Percentiles rank a stretch among this genome's conserved stretches.
Conservation (phyloP, 2,797 vertebrate species). For the Lates japonicus region DNA sequence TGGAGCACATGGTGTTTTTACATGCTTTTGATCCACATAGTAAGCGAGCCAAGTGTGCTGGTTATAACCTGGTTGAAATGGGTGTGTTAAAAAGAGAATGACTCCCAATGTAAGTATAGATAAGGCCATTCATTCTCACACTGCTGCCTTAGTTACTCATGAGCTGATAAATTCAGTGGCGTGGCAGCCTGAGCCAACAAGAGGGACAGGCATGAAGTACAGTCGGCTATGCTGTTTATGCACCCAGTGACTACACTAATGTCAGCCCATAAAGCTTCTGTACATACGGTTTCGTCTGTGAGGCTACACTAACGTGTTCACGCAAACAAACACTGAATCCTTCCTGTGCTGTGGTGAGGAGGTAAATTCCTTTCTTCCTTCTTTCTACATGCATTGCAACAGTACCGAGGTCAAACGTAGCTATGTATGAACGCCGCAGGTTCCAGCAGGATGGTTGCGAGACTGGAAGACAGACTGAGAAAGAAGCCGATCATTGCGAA, state of each 20-base stretch:
- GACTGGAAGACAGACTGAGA: too few relatives aligned
- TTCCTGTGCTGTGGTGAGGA: neutral
- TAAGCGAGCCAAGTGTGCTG: neutral
- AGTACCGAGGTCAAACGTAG: too few relatives aligned
- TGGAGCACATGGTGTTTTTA: neutral
- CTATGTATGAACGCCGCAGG: too few relatives aligned
- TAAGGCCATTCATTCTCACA: slow-evolving; percentile 32
- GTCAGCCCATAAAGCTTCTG: slow-evolving; percentile 4
- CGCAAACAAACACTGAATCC: neutral
- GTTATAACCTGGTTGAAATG: neutral
- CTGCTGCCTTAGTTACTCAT: slow-evolving; percentile 35
- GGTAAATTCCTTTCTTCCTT: neutral
- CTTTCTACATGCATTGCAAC: neutral
- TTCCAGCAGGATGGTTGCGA: too few relatives aligned
- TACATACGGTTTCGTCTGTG: neutral
- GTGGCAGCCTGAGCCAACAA: slow-evolving; percentile 15
- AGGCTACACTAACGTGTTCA: neutral
- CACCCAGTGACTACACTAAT: neutral
- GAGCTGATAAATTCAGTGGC: slow-evolving; percentile 21
- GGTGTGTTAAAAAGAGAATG: neutral
- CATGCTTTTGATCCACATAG: neutral
- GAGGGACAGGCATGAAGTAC: slow-evolving; percentile 16
- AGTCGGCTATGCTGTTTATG: slow-evolving; percentile 28
- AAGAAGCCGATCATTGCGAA: too few relatives aligned
- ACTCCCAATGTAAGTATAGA: neutral